These are phyloP conservation scores for Drosophila nigrodunni DNA, from an alignment of 1,140 invertebrate species.

Conservation along the genomic window DNA sequence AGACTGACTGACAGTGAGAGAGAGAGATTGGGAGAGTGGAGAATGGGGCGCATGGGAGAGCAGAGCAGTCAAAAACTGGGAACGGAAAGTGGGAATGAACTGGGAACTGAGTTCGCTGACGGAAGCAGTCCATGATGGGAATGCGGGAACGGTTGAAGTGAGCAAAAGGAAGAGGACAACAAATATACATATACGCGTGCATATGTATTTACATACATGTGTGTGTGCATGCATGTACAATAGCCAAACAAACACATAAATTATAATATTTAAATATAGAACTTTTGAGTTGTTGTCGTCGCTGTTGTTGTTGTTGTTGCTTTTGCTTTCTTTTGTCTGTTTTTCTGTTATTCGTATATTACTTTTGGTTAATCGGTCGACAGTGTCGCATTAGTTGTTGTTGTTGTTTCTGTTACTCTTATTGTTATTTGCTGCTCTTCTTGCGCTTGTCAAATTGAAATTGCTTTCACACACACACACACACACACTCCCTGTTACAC, in stretches of 20 bases:
- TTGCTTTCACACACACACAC: conserved; percentile 53
- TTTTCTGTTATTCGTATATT: conserved; percentile 57
- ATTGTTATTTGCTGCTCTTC: conserved; percentile 32
- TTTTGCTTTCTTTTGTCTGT: conserved; percentile 51
- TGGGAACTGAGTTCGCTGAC: conserved; percentile 56
- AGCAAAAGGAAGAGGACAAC: conserved; percentile 32
- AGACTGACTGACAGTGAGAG: conserved; percentile 17
- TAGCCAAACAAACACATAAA: conserved; percentile 81
- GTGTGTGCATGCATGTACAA: conserved; percentile 40
- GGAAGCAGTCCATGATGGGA: conserved; percentile 43
- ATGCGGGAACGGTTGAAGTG: conserved; percentile 28
- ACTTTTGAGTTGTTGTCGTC: conserved; percentile 79
- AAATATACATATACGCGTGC: not conserved
- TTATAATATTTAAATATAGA: conserved; percentile 83
- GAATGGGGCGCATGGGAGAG: conserved; percentile 10
- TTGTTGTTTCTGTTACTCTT: conserved; percentile 20
- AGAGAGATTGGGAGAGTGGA: conserved; percentile 3
- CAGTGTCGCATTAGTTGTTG: conserved; percentile 21
- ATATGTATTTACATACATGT: conserved; percentile 7
- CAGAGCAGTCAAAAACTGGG: conserved; percentile 37
- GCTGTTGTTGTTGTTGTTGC: conserved; percentile 32
- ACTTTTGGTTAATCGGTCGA: conserved; percentile 64
- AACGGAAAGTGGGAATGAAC: conserved; percentile 60
- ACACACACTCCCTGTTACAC: conserved; percentile 8
- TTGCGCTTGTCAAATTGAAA: conserved; percentile 50